Evolutionary conservation across 2,888 invertebrate species (phyloP), one percentile per base, ranked within the genome.

Genomic region (Amphimallon solstitiale): DNA sequence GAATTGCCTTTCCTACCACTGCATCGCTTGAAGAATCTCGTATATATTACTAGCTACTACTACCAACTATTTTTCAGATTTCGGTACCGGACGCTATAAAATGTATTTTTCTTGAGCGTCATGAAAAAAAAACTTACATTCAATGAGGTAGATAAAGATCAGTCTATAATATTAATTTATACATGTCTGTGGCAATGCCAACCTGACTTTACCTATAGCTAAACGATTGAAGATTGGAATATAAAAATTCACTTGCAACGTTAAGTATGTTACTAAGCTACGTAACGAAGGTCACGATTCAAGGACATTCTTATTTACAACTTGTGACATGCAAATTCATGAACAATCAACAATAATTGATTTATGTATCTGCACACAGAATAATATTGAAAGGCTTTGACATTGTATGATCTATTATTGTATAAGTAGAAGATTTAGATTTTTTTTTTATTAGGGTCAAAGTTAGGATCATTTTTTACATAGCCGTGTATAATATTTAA

Each of bases 271-370:
- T 56, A 43, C 40, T 15, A 34, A n/a, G 29, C 29, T 15, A 15
- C n/a, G n/a, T 40, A 23, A 45, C 12, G 56, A 59, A 59, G 56
- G 56, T 59, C 17, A 59, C 56, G 29, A 43, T 45, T 29, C 56
- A 59, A 59, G 56, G 56, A 43, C 45, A 43, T 12, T 45, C 29
- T 34, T 59, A 59, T 43, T 43, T 59, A 59, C 56, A 43, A 17
- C 23, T 12, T 40, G 10, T 59, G 56, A 23, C 29, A 29, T 56
- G 7, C 15, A 34, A 17, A 17, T 19, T 14, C 14, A n/a, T 40
- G 9, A 19, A 21, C 45, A 45, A 40, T 40, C 40, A 23, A 45
- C 29, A 59, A n/a, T 17, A 52, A 29, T 23, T 37, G 52, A 37
- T 17, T 17, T 35, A 52, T 15, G 12, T 49, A 49, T 23, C n/a